A percentile compares a stretch with the other conserved stretches of the same genome.
phyloP scores from a whole-genome alignment of 2,888 invertebrate genomes.

The Asteroscopus sphinx region DNA sequence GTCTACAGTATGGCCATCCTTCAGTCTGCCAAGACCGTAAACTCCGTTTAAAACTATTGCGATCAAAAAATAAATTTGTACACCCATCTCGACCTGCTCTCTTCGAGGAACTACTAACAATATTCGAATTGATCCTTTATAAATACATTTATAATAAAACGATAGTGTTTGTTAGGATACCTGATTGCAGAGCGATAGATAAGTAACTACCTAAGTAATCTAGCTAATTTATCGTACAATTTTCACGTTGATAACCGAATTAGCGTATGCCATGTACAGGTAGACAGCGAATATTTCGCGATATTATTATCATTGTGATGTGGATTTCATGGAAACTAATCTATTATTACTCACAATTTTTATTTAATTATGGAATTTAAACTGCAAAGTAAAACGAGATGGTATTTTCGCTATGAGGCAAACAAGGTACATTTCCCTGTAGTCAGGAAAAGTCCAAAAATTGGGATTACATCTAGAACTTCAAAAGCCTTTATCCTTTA shows the following conservation, averaged over 20 bases:
- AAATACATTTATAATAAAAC: constrained; percentile 34
- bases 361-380: no score
- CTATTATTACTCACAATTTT: no score
- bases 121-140: constrained; percentile 3
- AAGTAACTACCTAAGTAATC: constrained; percentile 43
- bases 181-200: constrained; percentile 37
- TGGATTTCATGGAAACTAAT: no score
- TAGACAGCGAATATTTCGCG: neutral
- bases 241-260: constrained; percentile 16
- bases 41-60: constrained; percentile 37
- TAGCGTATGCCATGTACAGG: neutral
- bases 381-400: no score
- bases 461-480: no score
- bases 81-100: constrained; percentile 41
- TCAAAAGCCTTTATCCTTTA: no score
- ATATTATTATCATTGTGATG: neutral
- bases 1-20: constrained; percentile 16
- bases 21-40: constrained; percentile 5
- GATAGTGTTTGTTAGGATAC: constrained; percentile 31
- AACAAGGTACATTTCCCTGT: no score
- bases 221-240: constrained; percentile 42
- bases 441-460: no score
- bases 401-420: no score
- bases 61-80: constrained; percentile 27
- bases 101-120: constrained; percentile 8